Evolutionary conservation across 2,113 vertebrate species (phyloP).

Genomic region (Alectura lathami): DNA sequence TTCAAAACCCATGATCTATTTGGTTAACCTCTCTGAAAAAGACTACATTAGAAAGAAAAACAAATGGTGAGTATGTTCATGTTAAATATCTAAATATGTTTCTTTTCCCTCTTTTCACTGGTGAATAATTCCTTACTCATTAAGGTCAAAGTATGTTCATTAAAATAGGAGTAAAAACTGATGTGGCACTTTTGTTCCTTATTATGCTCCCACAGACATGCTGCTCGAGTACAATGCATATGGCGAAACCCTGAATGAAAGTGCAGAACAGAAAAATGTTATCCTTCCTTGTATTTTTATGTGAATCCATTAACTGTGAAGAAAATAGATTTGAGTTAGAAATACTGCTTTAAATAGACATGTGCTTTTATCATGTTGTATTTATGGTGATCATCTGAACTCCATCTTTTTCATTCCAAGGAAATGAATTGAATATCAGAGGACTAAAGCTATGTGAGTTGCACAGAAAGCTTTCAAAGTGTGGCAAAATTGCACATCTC

Average conservation of each 20-base stretch:
- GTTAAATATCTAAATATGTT: not conserved
- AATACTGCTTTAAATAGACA: not conserved
- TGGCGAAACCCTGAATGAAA: not conserved
- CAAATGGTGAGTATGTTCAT: constrained; percentile 87
- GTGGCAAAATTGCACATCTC: not conserved
- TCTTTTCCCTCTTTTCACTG: not conserved
- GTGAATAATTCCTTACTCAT: not conserved
- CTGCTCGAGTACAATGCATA: not conserved
- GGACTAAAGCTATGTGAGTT: not conserved
- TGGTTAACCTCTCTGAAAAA: constrained; percentile 97
- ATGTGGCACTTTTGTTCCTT: not conserved
- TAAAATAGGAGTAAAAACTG: not conserved
- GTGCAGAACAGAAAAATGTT: not conserved
- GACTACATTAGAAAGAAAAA: constrained; percentile 99
- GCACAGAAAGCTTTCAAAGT: not conserved
- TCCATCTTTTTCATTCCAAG: constrained; percentile 18
- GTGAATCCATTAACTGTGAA: not conserved
- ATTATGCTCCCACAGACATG: not conserved
- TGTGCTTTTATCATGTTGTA: not conserved
- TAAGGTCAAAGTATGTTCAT: not conserved
- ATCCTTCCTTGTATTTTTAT: not conserved
- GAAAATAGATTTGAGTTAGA: not conserved
- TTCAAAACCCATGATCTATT: constrained; percentile 98
- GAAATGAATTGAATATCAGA: not conserved
- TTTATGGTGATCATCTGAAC: not conserved